Evolutionary conservation across 2,888 invertebrate species (phyloP), one percentile per base, ranked within the genome.

Genomic region (Calameuta filiformis): DNA sequence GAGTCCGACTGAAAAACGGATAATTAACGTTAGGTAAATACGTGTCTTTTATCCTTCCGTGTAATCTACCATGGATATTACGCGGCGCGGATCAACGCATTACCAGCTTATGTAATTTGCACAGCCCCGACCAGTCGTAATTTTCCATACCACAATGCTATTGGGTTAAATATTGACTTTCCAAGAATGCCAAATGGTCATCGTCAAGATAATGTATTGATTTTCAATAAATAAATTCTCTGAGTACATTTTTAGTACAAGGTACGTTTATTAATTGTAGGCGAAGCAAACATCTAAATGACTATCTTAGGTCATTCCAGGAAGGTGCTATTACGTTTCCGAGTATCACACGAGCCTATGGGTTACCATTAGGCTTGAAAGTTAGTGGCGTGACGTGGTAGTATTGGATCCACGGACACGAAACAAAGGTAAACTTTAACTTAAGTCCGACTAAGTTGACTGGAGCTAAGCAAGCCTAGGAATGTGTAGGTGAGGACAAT

Each of bases 351-450:
- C 56, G 56, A 56, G 23, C 23, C 15, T 23, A 31, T 12, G 71
- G 71, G 12, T 71, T 33, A 71, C 31, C 71, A 31, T 71, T 71
- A 71, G 71, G 71, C 71, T 71, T 71, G 31, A 71, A 71, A 71
- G 71, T 71, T 71, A 71, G 31, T 56, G 34, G 37, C 37, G 35
- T 35, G 30, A 23, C 30, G 35, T n/a, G n/a, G 35, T 23, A 35
- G 68, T 68, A 84, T 81, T 82, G 83, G 79, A 81, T 81, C 83
- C 85, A 82, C 82, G 84, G 83, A 82, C 86, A 82, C 85, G 86
- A 86, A 86, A 89, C 88, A 87, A 87, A 87, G 87, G 87, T 87
- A 88, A 89, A 89, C 86, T 88, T 87, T 80, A 85, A 86, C 82
- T 86, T 82, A 82, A 86, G 86, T 83, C 82, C 79, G 77, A 81